Evolutionary conservation across 2,113 vertebrate species (phyloP).

Genomic region (Callospermophilus lateralis): DNA sequence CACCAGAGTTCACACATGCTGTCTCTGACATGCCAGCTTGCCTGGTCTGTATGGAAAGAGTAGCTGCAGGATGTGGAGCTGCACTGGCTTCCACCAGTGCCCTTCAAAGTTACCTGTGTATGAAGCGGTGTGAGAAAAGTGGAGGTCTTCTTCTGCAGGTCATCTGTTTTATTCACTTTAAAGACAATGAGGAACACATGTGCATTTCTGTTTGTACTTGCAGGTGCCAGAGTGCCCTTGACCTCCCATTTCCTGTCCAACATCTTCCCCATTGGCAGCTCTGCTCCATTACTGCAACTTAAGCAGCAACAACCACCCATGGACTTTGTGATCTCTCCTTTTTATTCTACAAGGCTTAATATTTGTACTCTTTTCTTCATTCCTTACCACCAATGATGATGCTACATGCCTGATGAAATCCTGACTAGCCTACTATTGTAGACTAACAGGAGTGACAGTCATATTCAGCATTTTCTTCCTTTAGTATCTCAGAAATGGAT

Average conservation of each 20-base stretch:
- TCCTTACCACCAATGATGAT: too few relatives aligned
- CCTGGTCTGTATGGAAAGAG: too few relatives aligned
- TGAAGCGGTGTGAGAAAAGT: not conserved
- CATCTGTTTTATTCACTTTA: not conserved
- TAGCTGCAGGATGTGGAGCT: not conserved
- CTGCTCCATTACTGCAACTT: not conserved
- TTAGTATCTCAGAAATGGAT: not conserved
- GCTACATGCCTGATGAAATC: not conserved
- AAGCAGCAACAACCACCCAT: not conserved
- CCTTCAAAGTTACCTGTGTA: accelerated
- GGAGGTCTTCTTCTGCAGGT: not conserved
- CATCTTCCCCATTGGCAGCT: not conserved
- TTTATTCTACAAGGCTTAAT: not conserved
- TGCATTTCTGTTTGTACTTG: not conserved
- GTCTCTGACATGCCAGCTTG: not conserved
- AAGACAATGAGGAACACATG: not conserved
- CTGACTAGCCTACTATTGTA: not conserved
- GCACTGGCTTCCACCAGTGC: not conserved
- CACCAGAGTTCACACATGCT: not conserved
- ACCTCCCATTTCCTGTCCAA: not conserved
- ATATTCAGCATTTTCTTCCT: not conserved
- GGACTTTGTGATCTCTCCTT: not conserved
- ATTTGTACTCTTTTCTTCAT: accelerated
- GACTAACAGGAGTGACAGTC: not conserved
- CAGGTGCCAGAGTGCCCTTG: not conserved